Evolutionary conservation across 92 coral and sea anemone species (phyloP), one percentile per base, ranked within the genome.

Genomic region (Umimayanthus kanabou): DNA sequence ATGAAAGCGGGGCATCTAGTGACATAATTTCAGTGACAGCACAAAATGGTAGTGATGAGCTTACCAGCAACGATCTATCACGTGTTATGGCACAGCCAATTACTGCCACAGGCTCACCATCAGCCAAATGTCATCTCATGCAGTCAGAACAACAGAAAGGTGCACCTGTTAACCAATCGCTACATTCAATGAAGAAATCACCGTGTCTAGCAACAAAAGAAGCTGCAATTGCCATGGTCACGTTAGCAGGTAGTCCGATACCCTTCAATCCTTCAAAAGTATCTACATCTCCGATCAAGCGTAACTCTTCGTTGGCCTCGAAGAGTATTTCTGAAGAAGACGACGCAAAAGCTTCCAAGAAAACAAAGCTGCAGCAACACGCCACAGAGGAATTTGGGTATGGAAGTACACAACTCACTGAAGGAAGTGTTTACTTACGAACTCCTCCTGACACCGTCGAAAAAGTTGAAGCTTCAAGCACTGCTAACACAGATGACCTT

Each of bases 171-270:
- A 67, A 40, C 58, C 65, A 83, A 11, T n/a, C 79, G 25, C n/a
- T 5, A 22, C 22, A 29, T 33, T 28, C 39, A 73, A 49, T 42
- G 10, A 43, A 45, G 6, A 30, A 47, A 29, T 69, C 87, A 11
- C 77, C 76, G 14, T 37, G n/a, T 18, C 10, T 37, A 73, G 78
- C 78, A 39, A 69, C 77, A 45, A 69, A 83, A 67, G 78, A 83
- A 71, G 87, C 78, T 83, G 87, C 87, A 26, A 26, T 67, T 69
- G 78, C 87, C 66, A 83, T 83, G 66, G 87, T 83, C 4, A 83
- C 87, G 4, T 18, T 83, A 83, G 87, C 87, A 70, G 26, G 64
- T 15, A 29, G 66, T 83, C 61, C 76, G 2, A 16, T 70, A 30
- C 50, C 65, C 40, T 7, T 26, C 1, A 25, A 15, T 40, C 25